A percentile compares a stretch with the other conserved stretches of the same genome.
Evolutionary conservation across 2,888 invertebrate genomes (phyloP).

Genomic region (Diadromus collaris): DNA sequence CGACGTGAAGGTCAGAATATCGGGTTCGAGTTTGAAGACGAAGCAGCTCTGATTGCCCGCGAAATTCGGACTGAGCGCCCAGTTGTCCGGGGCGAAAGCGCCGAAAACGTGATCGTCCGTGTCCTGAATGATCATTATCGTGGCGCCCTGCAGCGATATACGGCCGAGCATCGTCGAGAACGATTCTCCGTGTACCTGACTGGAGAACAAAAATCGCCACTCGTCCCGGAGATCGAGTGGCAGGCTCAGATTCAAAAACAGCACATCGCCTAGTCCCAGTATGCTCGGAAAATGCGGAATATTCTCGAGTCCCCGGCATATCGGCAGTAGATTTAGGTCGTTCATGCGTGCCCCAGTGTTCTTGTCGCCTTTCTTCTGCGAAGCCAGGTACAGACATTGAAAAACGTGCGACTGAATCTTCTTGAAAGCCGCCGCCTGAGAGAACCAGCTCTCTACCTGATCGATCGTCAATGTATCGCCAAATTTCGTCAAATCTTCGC

Average conservation of each 20-base stretch:
- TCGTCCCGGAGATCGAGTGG: constrained; percentile 88
- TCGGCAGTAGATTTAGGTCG: constrained; percentile 81
- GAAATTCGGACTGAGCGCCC: constrained; percentile 90
- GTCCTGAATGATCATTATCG: constrained; percentile 92
- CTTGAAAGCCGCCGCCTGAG: constrained; percentile 80
- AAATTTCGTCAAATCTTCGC: constrained; percentile 80
- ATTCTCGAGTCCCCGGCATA: constrained; percentile 85
- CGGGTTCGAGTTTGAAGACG: constrained; percentile 91
- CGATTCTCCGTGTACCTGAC: constrained; percentile 94
- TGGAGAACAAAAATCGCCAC: constrained; percentile 95
- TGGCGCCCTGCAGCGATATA: constrained; percentile 90
- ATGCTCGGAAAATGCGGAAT: constrained; percentile 90
- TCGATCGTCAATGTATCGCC: constrained; percentile 78
- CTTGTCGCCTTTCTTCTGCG: constrained; percentile 81
- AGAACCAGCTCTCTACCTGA: constrained; percentile 81
- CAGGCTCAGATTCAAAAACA: constrained; percentile 90
- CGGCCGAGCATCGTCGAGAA: constrained; percentile 92
- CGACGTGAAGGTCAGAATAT: constrained; percentile 88
- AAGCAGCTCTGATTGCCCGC: constrained; percentile 89
- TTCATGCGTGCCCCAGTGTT: constrained; percentile 78
- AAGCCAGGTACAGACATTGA: constrained; percentile 81
- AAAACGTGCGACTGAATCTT: constrained; percentile 81
- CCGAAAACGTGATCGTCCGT: constrained; percentile 93
- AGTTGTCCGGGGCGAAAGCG: constrained; percentile 91
- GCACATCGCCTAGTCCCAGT: constrained; percentile 88